Evolutionary conservation across 2,113 vertebrate genomes (phyloP).

Genomic region (Ceratotherium simum): DNA sequence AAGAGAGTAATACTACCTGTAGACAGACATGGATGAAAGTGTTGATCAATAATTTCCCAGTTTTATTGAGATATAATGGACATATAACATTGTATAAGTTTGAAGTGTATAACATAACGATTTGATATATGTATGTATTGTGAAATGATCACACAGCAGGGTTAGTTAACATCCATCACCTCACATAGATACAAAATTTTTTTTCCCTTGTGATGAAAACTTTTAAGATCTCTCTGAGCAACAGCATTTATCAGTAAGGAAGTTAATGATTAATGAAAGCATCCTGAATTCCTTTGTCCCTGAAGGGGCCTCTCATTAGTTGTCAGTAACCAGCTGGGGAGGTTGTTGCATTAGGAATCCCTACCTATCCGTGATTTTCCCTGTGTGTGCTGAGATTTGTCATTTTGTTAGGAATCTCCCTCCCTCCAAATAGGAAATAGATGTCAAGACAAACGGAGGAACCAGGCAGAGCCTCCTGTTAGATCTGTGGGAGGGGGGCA

Average conservation of each 20-base stretch:
- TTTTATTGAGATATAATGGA: neutral
- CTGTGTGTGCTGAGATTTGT: neutral
- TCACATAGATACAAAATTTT: neutral
- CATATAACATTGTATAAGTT: neutral
- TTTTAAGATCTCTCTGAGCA: neutral
- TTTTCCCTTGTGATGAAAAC: neutral
- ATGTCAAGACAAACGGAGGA: slow-evolving; percentile 59
- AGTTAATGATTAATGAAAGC: neutral
- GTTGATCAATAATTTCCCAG: neutral
- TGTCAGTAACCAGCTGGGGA: neutral
- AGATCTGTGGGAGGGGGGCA: neutral
- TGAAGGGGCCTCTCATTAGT: neutral
- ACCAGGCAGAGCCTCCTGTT: slow-evolving; percentile 40
- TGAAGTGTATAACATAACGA: neutral
- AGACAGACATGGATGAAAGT: neutral
- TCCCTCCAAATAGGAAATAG: slow-evolving; percentile 52
- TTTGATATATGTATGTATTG: neutral
- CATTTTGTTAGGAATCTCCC: neutral
- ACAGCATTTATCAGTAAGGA: neutral
- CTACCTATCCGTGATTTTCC: slow-evolving; percentile 26
- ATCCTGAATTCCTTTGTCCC: neutral
- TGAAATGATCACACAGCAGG: neutral
- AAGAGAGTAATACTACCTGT: neutral
- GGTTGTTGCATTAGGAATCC: too few species aligned
- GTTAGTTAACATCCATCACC: neutral